Percentiles rank a stretch among this genome's conserved stretches.
Conservation (phyloP, 2,113 vertebrate species). For the Hippoglossus stenolepis region DNA sequence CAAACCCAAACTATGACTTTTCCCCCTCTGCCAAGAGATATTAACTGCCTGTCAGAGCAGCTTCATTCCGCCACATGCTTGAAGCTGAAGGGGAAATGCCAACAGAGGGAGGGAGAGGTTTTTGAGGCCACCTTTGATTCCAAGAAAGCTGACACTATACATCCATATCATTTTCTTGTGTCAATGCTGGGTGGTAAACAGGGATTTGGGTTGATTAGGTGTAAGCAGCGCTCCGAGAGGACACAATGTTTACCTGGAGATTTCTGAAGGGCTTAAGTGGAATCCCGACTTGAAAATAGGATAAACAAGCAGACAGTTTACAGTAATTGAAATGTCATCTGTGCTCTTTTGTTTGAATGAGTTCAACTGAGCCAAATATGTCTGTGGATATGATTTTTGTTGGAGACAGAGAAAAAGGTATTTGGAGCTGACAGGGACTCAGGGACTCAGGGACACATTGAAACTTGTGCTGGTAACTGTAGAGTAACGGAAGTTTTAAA, state of each 20-base stretch:
- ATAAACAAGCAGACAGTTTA: conserved; percentile 7
- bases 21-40: conserved; percentile 47
- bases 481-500: too few species aligned
- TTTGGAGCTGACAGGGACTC: not conserved
- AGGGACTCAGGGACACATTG: too few species aligned
- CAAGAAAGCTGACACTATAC: not conserved
- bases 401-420: not conserved
- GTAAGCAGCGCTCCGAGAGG: not conserved
- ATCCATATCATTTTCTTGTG: conserved; percentile 13
- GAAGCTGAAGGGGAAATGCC: conserved; percentile 10
- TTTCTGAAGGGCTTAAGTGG: conserved; percentile 3
- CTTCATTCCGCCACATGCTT: conserved; percentile 5
- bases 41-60: conserved; percentile 56
- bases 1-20: conserved; percentile 45
- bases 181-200: conserved; percentile 17
- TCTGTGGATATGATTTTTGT: not conserved
- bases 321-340: conserved; percentile 18
- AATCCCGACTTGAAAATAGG: conserved; percentile 8
- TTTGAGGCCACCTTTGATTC: conserved; percentile 39
- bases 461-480: too few species aligned
- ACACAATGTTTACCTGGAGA: conserved; percentile 10
- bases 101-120: conserved; percentile 3
- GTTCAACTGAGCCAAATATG: not conserved
- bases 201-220: conserved; percentile 1
- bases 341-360: not conserved